Evolutionary conservation across 2,888 invertebrate genomes (phyloP), one percentile per base, ranked within the genome.

Genomic region (Sminthurides aquaticus): DNA sequence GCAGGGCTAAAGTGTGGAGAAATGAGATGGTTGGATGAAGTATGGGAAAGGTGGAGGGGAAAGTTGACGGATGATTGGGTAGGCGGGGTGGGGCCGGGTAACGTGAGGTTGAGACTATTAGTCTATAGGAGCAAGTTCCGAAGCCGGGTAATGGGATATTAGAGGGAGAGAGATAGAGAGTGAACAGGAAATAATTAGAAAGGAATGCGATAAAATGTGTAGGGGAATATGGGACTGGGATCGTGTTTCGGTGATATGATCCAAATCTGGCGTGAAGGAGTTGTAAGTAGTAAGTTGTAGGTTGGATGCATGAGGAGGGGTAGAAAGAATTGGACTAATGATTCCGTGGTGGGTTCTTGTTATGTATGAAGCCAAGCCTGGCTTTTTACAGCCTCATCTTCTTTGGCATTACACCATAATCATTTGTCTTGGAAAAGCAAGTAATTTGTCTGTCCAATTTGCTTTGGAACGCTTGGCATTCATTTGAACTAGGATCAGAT

Each of bases 371-470:
- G 43, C 43, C 8, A n/a, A n/a, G n/a, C n/a, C n/a, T n/a, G n/a
- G n/a, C n/a, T n/a, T n/a, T 64, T 64, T 54, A 67, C 69, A 64
- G 67, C 68, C 67, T 70, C 66, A 34, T 66, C 57, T 49, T 62
- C 52, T 64, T 70, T 68, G 70, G 69, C 71, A 67, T 69, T 66
- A 68, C 68, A 71, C 71, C 69, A 70, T 69, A 71, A 70, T 70
- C 71, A 74, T 72, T 74, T 72, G 74, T 74, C 69, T 72, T 64
- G 63, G 65, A 66, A 70, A 70, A 66, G 66, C 67, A 61, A 72
- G 71, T 70, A 73, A 74, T 74, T 74, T 73, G 74, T 74, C 73
- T 73, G 69, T 69, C 72, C 71, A 74, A 74, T 74, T 74, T 74
- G 71, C 67, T 71, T 68, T 67, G 70, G 71, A 71, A 72, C 68